Base-by-base conservation (phyloP, 2,113 vertebrate genomes). In the Caranx melampygus region DNA sequence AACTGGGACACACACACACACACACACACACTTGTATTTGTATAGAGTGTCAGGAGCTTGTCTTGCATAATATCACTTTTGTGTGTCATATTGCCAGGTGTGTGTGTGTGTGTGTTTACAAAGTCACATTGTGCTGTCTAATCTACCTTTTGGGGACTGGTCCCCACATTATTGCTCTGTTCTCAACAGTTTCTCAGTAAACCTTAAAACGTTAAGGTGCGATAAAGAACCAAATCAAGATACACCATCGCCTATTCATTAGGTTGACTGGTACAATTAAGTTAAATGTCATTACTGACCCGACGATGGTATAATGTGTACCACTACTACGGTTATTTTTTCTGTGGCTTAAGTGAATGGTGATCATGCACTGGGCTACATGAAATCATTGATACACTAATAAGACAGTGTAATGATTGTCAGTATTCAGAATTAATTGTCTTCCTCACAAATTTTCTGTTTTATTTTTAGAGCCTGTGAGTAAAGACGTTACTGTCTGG, bases 1-100 rank as follows among this genome's bases (percentile, higher is more conserved):
- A 86, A 75, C 74, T 72, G 73, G 80, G 80, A 83, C 58, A 79
- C 76, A 75, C 47, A 80, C 73, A 78, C 68, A 82, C 67, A 64
- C 59, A 70, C 67, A 66, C 35, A 83, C 11, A 63, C 37, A 75
- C 57, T 59, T 59, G 33, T 60, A 45, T 44, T 45, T 66, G 60
- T 75, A 54, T 47, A n/a, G 51, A 47, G 51, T 40, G 20, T 47
- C 45, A 49, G 44, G 20, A 31, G 13, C 20, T 42, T 73, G 61
- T 37, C 34, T 60, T 35, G 34, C 51, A 35, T 21, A 34, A 67
- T 61, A 42, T 61, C 26, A 9, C 1, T 8, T 60, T 12, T 72
- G 55, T 33, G 16, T 37, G 21, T 58, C 21, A 70, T 20, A 35
- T 44, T 61, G 12, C 35, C 49, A 59, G 67, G 45, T 75, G 58